Base-by-base conservation (phyloP, 53 echinoderm and acorn worm genomes). In the Henricia sp. region DNA sequence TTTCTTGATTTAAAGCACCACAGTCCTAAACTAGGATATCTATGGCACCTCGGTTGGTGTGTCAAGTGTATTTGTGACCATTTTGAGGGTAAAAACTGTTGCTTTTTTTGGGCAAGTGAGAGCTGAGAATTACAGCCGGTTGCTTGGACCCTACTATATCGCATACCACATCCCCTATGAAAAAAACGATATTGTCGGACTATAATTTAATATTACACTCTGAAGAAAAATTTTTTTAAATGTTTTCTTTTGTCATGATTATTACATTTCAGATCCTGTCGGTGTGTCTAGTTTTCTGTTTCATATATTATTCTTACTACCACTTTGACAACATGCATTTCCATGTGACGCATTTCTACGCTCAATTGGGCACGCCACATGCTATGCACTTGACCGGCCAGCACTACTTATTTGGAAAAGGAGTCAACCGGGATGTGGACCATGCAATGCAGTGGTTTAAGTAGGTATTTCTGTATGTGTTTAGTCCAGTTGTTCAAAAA, bases 371-470 rank as follows among this genome's bases (percentile, higher is more conserved):
- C 29, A 93, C 93, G 23, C 60, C 96, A 6, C 96, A 96, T 51
- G 91, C 96, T 6, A 94, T 94, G 77, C 96, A 96, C 84, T 56
- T 96, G 87, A 91, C 94, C 38, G 96, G 96, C 2, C 96, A 96
- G 82, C 84, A 91, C 23, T 91, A 91, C 44, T 86, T 96, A 50
- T 89, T 89, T 77, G 96, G 96, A 9, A 87, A 83, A 82, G 96
- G 96, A 10, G 91, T 94, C 33, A 72, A 89, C 19, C 75, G 87
- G 53, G 85, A 93, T 36, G 84, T 85, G 26, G 85, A 94, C 38
- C 80, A 85, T 17, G 96, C 96, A n/a, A 96, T 96, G 96, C 51
- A 86, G 29, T 96, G 96, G 96, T 96, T 96, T 70, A 91, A 93
- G 96, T 96, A 83, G 21, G 54, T 21, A 1, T 29, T 37, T 74